Evolutionary conservation across 2,888 invertebrate species (phyloP).

Genomic region (Apodemia hepburni): DNA sequence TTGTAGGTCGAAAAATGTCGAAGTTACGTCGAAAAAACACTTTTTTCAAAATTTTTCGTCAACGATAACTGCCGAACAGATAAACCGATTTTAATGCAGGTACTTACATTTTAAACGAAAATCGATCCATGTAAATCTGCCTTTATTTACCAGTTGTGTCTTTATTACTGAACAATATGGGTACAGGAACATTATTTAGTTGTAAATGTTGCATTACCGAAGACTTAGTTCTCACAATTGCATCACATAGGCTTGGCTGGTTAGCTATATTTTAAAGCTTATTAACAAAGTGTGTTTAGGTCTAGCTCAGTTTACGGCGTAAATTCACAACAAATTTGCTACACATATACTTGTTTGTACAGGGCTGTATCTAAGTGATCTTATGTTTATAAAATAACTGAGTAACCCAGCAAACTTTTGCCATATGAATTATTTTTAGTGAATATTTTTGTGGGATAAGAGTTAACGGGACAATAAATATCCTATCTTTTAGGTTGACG

Average conservation of each 20-base stretch:
- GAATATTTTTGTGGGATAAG: too few relatives aligned
- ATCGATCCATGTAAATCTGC: neutral
- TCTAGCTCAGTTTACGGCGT: neutral
- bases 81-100: too few relatives aligned
- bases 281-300: slow-evolving; percentile 3
- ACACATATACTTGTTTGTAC: neutral
- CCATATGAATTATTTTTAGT: too few relatives aligned
- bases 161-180: slow-evolving; percentile 26
- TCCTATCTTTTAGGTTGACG: too few relatives aligned
- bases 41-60: too few relatives aligned
- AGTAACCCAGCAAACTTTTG: too few relatives aligned
- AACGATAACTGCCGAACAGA: too few relatives aligned
- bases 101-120: too few relatives aligned
- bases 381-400: neutral
- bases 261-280: slow-evolving; percentile 6
- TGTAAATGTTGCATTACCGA: slow-evolving; percentile 33
- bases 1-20: too few relatives aligned
- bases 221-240: slow-evolving; percentile 13
- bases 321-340: neutral
- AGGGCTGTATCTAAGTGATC: neutral
- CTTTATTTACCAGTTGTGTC: slow-evolving; percentile 19
- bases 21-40: too few relatives aligned
- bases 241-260: slow-evolving; percentile 8
- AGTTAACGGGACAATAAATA: too few relatives aligned
- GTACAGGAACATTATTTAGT: slow-evolving; percentile 32